Evolutionary conservation across 2,888 invertebrate genomes (phyloP).

Genomic region (Callyntrura guangdongensis): DNA sequence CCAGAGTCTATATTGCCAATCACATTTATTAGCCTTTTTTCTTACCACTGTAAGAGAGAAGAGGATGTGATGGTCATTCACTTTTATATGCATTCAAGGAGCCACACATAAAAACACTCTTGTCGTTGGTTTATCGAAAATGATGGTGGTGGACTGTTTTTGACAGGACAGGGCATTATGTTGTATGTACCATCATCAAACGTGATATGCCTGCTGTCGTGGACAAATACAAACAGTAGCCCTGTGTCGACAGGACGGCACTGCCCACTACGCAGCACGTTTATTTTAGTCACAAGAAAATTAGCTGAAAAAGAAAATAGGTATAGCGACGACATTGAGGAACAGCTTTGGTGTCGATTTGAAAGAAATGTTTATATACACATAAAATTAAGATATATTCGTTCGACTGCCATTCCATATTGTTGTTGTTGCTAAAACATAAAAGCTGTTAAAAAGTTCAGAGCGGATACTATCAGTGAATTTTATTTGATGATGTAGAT

Average conservation of each 20-base stretch:
- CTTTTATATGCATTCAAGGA: slow-evolving; percentile 19
- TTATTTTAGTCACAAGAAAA: neutral
- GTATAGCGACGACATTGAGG: neutral
- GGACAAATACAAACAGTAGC: neutral
- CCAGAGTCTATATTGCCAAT: slow-evolving; percentile 3
- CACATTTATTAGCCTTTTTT: slow-evolving; percentile 44
- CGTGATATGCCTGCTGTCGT: slow-evolving; percentile 1
- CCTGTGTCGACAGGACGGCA: too few species aligned
- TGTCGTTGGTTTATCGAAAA: slow-evolving; percentile 10
- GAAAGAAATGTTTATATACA: too few species aligned
- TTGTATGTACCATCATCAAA: neutral
- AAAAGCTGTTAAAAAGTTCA: neutral
- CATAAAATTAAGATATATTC: too few species aligned
- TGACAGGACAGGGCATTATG: slow-evolving; percentile 34
- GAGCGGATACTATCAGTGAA: neutral
- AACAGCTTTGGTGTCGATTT: too few species aligned
- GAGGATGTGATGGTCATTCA: slow-evolving; percentile 36
- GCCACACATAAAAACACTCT: neutral
- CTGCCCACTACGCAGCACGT: neutral
- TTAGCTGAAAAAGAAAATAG: neutral
- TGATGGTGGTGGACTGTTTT: neutral
- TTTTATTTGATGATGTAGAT: too few species aligned
- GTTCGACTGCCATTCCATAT: neutral
- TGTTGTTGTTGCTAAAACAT: neutral
- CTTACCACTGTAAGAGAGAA: neutral